phyloP scores from a whole-genome alignment of 2,888 invertebrate genomes.

The Tetrapedia diversipes region DNA sequence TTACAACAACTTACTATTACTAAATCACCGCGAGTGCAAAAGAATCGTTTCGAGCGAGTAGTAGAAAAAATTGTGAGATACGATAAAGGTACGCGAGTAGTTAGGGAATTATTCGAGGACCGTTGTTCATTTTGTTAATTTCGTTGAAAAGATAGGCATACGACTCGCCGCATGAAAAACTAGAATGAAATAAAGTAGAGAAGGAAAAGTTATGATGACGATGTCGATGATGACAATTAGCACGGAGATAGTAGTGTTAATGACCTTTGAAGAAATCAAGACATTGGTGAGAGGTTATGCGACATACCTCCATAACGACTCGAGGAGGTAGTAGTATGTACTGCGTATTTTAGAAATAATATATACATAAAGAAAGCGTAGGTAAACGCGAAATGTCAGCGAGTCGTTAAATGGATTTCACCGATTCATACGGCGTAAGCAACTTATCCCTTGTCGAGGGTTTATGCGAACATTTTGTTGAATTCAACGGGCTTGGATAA shows the following conservation, averaged over 20 bases:
- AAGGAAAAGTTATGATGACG: constrained; percentile 1
- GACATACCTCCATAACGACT: constrained; percentile 60
- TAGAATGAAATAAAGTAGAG: neutral
- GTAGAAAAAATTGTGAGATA: neutral
- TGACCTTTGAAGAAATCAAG: constrained; percentile 71
- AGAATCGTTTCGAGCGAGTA: neutral
- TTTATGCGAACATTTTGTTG: constrained; percentile 6
- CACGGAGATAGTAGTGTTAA: constrained; percentile 64
- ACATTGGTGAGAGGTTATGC: constrained; percentile 76
- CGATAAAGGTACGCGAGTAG: neutral
- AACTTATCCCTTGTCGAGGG: neutral
- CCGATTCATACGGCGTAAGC: neutral
- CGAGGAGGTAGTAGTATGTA: constrained; percentile 23
- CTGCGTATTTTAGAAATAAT: constrained; percentile 25
- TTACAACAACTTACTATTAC: neutral
- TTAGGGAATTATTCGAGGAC: neutral
- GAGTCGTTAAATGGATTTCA: neutral
- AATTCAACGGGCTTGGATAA: constrained; percentile 4
- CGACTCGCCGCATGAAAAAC: neutral
- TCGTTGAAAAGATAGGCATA: neutral
- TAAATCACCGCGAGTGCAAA: neutral
- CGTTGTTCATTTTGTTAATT: neutral
- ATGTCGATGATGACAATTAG: neutral
- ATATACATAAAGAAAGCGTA: neutral
- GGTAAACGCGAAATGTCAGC: neutral